Evolutionary conservation across 1,140 invertebrate genomes (phyloP).

Genomic region (Drosophila kepulauana): DNA sequence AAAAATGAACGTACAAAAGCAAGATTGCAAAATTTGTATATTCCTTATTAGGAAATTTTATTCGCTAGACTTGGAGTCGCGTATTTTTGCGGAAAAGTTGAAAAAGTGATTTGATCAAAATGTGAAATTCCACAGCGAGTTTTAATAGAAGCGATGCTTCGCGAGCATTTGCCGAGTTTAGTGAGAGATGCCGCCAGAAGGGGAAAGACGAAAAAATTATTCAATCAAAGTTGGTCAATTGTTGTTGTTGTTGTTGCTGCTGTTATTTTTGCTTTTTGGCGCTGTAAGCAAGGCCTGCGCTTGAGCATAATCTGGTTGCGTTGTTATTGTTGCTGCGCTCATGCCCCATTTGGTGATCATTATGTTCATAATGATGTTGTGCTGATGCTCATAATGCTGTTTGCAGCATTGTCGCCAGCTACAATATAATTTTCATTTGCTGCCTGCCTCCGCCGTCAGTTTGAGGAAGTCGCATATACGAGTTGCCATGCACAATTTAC

Average conservation of each 20-base stretch:
- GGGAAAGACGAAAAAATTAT: slow-evolving; percentile 64
- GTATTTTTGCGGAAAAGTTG: slow-evolving; percentile 17
- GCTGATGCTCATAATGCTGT: slow-evolving; percentile 34
- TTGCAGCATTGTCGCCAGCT: slow-evolving; percentile 27
- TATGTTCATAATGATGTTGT: slow-evolving; percentile 41
- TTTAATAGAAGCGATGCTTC: slow-evolving; percentile 16
- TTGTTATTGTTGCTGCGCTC: slow-evolving; percentile 53
- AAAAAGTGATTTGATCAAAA: slow-evolving; percentile 18
- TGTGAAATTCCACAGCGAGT: slow-evolving; percentile 35
- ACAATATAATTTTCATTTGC: slow-evolving; percentile 60
- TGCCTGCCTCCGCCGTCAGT: slow-evolving; percentile 41
- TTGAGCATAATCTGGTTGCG: slow-evolving; percentile 67
- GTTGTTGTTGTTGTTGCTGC: slow-evolving; percentile 34
- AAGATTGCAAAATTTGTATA: no score
- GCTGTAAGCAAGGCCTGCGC: slow-evolving; percentile 13
- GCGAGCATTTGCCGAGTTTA: background rate
- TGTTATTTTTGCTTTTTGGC: slow-evolving; percentile 28
- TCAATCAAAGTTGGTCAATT: slow-evolving; percentile 81
- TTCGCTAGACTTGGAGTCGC: no score
- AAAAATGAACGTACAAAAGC: no score
- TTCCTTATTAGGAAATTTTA: no score
- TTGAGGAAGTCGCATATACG: slow-evolving; percentile 40
- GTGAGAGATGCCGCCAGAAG: background rate
- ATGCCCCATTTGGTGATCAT: slow-evolving; percentile 31
- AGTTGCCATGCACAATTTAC: slow-evolving; percentile 42